Evolutionary conservation across 2,113 vertebrate genomes (phyloP).

Genomic region (Carettochelys insculpta): DNA sequence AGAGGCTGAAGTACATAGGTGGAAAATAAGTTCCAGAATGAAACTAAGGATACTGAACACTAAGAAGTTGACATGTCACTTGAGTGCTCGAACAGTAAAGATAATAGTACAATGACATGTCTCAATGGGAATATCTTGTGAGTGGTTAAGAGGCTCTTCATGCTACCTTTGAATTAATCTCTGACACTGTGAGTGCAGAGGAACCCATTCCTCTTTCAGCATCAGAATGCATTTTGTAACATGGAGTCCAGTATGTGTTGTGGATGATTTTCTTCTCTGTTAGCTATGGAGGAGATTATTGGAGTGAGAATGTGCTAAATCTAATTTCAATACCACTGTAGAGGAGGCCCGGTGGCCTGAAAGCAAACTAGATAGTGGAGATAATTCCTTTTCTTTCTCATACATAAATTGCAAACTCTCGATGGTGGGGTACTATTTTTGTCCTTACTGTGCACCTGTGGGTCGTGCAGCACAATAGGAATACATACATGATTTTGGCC

Average conservation of each 20-base stretch:
- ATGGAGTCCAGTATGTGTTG: fast-evolving
- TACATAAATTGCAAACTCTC: not conserved
- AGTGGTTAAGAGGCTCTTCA: too few relatives aligned
- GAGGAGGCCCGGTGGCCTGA: not conserved
- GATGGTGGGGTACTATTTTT: not conserved
- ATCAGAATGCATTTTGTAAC: not conserved
- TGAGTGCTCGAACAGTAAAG: not conserved
- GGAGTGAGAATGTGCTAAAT: not conserved
- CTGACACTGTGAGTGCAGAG: not conserved
- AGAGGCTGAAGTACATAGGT: not conserved
- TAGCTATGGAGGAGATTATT: not conserved
- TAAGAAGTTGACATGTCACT: not conserved
- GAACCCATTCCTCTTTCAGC: too few relatives aligned
- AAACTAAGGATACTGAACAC: not conserved
- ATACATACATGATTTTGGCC: not conserved
- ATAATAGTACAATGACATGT: not conserved
- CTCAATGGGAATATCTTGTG: not conserved
- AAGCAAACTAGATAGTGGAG: not conserved
- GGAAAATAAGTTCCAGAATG: not conserved
- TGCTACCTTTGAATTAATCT: not conserved
- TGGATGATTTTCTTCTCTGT: fast-evolving
- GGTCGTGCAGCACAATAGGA: not conserved
- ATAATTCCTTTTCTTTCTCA: not conserved
- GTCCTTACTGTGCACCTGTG: not conserved
- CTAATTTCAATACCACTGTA: not conserved